Evolutionary conservation across 2,113 vertebrate genomes (phyloP), one percentile per base, ranked within the genome.

Genomic region (Plectropomus leopardus): DNA sequence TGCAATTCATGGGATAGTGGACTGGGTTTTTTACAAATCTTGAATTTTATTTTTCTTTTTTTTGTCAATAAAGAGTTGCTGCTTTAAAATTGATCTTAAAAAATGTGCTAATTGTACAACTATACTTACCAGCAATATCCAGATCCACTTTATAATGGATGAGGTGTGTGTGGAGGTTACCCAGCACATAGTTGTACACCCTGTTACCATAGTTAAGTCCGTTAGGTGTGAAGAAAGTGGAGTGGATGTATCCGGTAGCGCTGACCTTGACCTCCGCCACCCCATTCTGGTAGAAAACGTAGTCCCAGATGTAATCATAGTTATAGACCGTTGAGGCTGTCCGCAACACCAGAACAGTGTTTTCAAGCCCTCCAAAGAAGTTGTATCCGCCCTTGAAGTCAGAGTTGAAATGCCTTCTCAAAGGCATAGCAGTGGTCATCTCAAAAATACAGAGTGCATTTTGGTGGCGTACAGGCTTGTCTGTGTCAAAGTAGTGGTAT

Each of bases 251-350:
- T 66, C 97, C 97, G 0, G 97, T 97, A 79, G 98, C 97, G 0
- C 97, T 97, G 48, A 98, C 95, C 65, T 96, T 97, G 36, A 95
- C 88, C 76, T 99, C 97, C 86, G 98, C 90, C 5, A 98, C 96
- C 0, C 97, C 97, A 1, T 97, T 99, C 69, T 95, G 95, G 87
- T 97, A 96, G 88, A 99, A 95, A 54, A 96, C 34, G 82, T 97
- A 96, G 86, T 99, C 98, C 97, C 97, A 99, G 87, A 98, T 96
- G 85, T 99, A 99, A 84, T 99, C 98, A 0, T 99, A 99, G 88
- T 98, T 99, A 90, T 98, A 97, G 86, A 99, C 97, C 0, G 97
- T 98, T 0, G 97, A 96, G 0, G 94, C 97, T 0, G 97, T 96
- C 50, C 97, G 92, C 51, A 99, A 28, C 53, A 99, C 96, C 57